These are phyloP conservation scores for Ennomos erosarius DNA, from an alignment of 2,888 invertebrate species.

Conservation along the genomic window DNA sequence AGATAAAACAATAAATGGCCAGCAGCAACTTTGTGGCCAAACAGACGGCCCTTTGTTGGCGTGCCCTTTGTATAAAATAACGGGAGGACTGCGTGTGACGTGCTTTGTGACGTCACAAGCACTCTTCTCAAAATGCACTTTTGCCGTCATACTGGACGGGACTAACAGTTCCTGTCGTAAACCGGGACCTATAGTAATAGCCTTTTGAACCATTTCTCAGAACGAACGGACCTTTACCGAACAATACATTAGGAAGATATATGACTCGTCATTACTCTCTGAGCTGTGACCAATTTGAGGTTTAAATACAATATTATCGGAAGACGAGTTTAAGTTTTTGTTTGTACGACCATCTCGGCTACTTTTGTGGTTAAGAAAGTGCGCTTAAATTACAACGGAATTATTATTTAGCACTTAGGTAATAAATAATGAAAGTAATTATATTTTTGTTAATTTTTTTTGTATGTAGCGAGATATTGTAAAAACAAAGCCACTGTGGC, in stretches of 20 bases:
- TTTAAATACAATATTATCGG: constrained; percentile 68
- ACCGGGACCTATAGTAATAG: constrained; percentile 73
- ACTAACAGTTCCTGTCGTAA: constrained; percentile 80
- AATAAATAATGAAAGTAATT: too few relatives aligned
- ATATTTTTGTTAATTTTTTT: too few relatives aligned
- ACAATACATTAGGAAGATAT: constrained; percentile 73
- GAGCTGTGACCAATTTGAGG: constrained; percentile 77
- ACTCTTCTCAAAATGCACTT: constrained; percentile 76
- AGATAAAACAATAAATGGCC: constrained; percentile 59
- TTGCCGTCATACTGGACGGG: constrained; percentile 68
- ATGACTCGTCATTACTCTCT: constrained; percentile 68
- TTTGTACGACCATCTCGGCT: constrained; percentile 54
- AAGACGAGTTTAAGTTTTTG: constrained; percentile 54
- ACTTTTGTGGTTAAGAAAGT: constrained; percentile 57
- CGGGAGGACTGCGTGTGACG: constrained; percentile 64
- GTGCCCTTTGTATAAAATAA: constrained; percentile 68
- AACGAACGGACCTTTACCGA: constrained; percentile 65
- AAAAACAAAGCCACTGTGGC: too few relatives aligned
- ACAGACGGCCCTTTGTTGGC: constrained; percentile 65
- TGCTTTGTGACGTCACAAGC: constrained; percentile 74
- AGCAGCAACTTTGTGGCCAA: constrained; percentile 77
- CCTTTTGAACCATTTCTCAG: constrained; percentile 60
- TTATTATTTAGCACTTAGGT: background rate
- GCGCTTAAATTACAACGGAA: background rate
- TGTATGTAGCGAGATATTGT: too few relatives aligned